A percentile compares a stretch with the other conserved stretches of the same genome.
Evolutionary conservation across 2,797 vertebrate genomes (phyloP).

Genomic region (Sciaenops ocellatus): DNA sequence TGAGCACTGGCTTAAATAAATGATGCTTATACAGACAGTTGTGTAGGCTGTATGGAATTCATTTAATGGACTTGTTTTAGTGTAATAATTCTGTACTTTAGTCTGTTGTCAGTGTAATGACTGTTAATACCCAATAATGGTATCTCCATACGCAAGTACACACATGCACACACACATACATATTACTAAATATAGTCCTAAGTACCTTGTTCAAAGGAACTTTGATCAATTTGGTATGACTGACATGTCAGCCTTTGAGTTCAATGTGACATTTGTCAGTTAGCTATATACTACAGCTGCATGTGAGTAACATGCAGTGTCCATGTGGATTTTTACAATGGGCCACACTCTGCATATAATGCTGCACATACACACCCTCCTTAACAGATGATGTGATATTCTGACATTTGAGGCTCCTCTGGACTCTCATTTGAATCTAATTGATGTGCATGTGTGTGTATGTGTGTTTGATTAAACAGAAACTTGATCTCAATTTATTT

Average conservation of each 20-base stretch:
- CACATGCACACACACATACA: no score
- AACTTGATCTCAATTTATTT: conserved; percentile 24
- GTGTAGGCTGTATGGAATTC: no score
- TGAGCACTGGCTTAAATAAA: no score
- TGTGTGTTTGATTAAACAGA: neutral
- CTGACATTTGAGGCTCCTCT: conserved; percentile 4
- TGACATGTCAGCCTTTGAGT: neutral
- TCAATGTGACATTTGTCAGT: neutral
- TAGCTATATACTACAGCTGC: neutral
- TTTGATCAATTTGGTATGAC: neutral
- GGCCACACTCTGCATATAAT: neutral
- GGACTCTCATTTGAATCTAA: conserved; percentile 30
- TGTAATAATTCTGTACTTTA: no score
- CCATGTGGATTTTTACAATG: neutral
- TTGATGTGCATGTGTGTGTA: neutral
- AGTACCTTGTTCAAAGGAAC: neutral
- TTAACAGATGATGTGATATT: conserved; percentile 13
- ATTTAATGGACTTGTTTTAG: no score
- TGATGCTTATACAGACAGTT: no score
- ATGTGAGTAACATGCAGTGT: neutral
- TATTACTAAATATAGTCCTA: no score
- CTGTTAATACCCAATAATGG: no score
- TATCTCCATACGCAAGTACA: no score
- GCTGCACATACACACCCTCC: neutral
- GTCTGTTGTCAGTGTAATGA: no score